These are phyloP conservation scores for Drosophila kuntzei DNA, from an alignment of 2,888 invertebrate genomes.

Conservation along the genomic window DNA sequence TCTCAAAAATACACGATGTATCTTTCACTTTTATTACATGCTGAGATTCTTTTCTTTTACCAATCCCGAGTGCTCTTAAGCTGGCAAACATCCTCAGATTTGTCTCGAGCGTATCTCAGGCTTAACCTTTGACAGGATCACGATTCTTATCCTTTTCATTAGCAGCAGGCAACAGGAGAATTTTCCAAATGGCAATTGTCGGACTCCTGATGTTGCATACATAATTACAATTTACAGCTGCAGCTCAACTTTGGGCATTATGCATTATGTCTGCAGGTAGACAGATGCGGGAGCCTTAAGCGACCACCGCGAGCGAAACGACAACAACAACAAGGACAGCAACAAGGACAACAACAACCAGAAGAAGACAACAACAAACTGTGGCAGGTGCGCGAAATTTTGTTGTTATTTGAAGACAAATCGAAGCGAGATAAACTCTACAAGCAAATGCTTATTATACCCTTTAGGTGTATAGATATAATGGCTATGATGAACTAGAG, in stretches of 20 bases:
- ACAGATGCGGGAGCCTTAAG: slow-evolving; percentile 41
- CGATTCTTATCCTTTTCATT: slow-evolving; percentile 21
- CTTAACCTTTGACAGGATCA: slow-evolving; percentile 12
- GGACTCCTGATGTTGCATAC: slow-evolving; percentile 30
- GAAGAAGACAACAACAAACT: slow-evolving; percentile 4
- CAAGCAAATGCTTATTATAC: slow-evolving; percentile 38
- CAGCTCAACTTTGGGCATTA: slow-evolving; percentile 18
- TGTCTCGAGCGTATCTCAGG: not conserved
- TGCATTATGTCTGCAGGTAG: slow-evolving; percentile 47
- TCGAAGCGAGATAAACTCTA: slow-evolving; percentile 48
- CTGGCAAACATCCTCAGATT: slow-evolving; percentile 1
- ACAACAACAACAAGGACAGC: slow-evolving; percentile 16
- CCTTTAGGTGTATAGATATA: slow-evolving; percentile 8
- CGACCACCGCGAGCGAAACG: slow-evolving; percentile 44
- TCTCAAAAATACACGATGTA: not conserved
- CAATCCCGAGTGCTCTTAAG: slow-evolving; percentile 2
- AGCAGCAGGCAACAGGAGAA: not conserved
- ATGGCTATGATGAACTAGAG: not conserved
- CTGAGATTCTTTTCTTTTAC: slow-evolving; percentile 5
- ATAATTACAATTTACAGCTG: slow-evolving; percentile 54
- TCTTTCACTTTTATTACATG: slow-evolving; percentile 1
- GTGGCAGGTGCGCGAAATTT: slow-evolving; percentile 75
- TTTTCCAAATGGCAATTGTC: slow-evolving; percentile 5
- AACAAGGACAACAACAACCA: slow-evolving; percentile 3
- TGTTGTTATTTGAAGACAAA: slow-evolving; percentile 59